A percentile compares a stretch with the other conserved stretches of the same genome.
Evolutionary conservation across 2,888 invertebrate genomes (phyloP).

Genomic region (Melanostoma mellinum): DNA sequence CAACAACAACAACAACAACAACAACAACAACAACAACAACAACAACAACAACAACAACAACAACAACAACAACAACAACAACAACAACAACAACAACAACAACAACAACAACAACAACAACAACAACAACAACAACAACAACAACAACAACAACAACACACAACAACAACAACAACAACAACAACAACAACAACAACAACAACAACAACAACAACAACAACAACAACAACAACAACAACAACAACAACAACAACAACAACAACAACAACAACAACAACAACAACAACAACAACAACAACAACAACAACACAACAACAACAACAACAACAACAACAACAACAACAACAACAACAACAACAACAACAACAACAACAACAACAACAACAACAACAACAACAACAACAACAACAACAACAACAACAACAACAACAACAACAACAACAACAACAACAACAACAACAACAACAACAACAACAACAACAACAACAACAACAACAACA

Average conservation of each 20-base stretch:
- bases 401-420: slow-evolving; percentile 4
- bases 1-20: slow-evolving; percentile 4
- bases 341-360: slow-evolving; percentile 4
- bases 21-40: slow-evolving; percentile 4
- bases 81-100: slow-evolving; percentile 4
- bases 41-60: slow-evolving; percentile 4
- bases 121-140: slow-evolving; percentile 4
- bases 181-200: slow-evolving; percentile 4
- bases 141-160: slow-evolving; percentile 4
- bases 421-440: slow-evolving; percentile 4
- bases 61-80: slow-evolving; percentile 4
- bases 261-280: slow-evolving; percentile 4
- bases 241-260: slow-evolving; percentile 4
- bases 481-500: slow-evolving; percentile 4
- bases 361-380: slow-evolving; percentile 4
- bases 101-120: slow-evolving; percentile 4
- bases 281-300: slow-evolving; percentile 4
- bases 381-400: slow-evolving; percentile 4
- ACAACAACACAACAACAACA: no score
- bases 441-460: slow-evolving; percentile 4
- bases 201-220: slow-evolving; percentile 4
- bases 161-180: no score
- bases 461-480: slow-evolving; percentile 4
- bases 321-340: slow-evolving; percentile 4
- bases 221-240: slow-evolving; percentile 4